Evolutionary conservation across 92 coral and sea anemone species (phyloP), one percentile per base, ranked within the genome.

Genomic region (Bergia puertoricense): DNA sequence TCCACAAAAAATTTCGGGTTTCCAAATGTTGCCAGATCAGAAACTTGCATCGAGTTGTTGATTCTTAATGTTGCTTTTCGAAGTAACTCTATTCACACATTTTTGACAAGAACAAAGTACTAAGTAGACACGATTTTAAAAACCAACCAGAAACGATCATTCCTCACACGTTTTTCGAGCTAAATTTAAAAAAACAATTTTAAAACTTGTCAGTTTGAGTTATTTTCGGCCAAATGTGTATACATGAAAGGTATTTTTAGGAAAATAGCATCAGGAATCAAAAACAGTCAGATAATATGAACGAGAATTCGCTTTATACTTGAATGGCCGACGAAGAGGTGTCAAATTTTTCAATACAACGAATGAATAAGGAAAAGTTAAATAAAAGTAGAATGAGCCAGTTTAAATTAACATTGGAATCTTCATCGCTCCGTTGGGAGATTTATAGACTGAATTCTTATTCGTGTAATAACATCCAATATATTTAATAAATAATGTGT

Each of bases 401-500:
- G 30, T 16, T 62, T 13, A 62, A 62, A 62, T 62, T 22, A 16
- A 16, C 69, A 62, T 62, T 20, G 3, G n/a, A 62, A 62, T 18
- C 8, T 23, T 22, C 20, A 62, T 62, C 30, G 30, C 69, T 62
- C 69, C 69, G 30, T 23, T 62, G 69, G 13, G 76, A 72, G 43
- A 37, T 14, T 39, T 62, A 18, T 6, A 62, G 13, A 62, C 69
- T 62, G 6, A 16, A 4, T 9, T 7, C 80, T 76, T 76, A 15
- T 15, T 76, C 46, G 46, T 76, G 20, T 45, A 76, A n/a, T 76
- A 76, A 76, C 30, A 76, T 42, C 80, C 80, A 15, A 42, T 42
- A 76, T n/a, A 14, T 40, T 6, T 76, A 18, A 76, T 76, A 42
- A 76, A 76, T 76, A 76, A 76, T 76, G 80, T 62, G 4, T 23